Evolutionary conservation across 30 jellyfish, hydroid and myxozoan species (phyloP).

Genomic region (Cassiopea xamachana): DNA sequence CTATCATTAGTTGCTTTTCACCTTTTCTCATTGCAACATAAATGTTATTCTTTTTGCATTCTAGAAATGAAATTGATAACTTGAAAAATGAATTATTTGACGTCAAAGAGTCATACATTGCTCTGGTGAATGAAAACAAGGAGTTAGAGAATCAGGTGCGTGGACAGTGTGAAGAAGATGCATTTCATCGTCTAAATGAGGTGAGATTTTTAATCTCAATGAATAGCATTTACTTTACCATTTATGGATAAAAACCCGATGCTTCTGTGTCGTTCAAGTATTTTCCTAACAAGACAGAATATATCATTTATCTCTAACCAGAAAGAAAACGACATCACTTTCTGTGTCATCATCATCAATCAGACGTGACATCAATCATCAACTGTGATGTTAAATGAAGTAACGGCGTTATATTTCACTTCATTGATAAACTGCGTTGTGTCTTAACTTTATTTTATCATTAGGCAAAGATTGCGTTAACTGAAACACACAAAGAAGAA

Average conservation of each 20-base stretch:
- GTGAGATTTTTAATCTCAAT: background rate
- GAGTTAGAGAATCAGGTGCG: conserved; percentile 63
- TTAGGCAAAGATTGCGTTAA: conserved; percentile 40
- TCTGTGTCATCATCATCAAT: too few species aligned
- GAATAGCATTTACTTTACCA: too few species aligned
- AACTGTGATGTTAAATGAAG: too few species aligned
- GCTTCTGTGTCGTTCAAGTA: too few species aligned
- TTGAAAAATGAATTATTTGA: conserved; percentile 67
- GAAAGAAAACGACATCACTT: too few species aligned
- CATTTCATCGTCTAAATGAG: conserved; percentile 62
- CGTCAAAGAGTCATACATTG: conserved; percentile 80
- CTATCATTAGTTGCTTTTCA: too few species aligned
- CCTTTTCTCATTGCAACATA: background rate
- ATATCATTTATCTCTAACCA: too few species aligned
- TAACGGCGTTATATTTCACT: background rate
- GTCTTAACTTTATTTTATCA: background rate
- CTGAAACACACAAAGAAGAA: conserved; percentile 50
- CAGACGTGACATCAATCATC: too few species aligned
- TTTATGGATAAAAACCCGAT: too few species aligned
- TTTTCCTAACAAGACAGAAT: too few species aligned
- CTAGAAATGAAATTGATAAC: conserved; percentile 55
- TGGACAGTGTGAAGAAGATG: conserved; percentile 51
- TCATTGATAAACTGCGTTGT: background rate
- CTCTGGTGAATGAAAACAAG: conserved; percentile 77
- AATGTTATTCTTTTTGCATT: background rate